These are phyloP conservation scores for Prochilodus magdalenae DNA, from an alignment of 2,113 vertebrate genomes.

Conservation along the genomic window DNA sequence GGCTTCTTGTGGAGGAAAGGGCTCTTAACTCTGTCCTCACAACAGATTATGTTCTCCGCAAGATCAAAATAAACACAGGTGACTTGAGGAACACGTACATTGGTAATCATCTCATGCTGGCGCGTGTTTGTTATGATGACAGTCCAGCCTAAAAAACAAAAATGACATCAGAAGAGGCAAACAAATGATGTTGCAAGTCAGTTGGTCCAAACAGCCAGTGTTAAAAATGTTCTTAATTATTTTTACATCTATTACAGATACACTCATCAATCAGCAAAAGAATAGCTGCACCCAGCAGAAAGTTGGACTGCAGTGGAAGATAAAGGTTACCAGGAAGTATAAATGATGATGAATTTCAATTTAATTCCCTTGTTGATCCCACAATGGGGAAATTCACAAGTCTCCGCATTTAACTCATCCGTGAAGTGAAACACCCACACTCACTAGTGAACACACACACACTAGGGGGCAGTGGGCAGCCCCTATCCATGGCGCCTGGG, in stretches of 20 bases:
- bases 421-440: no score
- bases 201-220: not conserved
- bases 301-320: no score
- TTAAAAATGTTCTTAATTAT: not conserved
- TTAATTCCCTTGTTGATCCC: no score
- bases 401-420: no score
- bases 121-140: constrained; percentile 25
- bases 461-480: no score
- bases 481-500: no score
- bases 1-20: not conserved
- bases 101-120: constrained; percentile 21
- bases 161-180: constrained; percentile 3
- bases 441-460: no score
- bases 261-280: no score
- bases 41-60: constrained; percentile 16
- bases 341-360: no score
- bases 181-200: not conserved
- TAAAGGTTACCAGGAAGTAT: no score
- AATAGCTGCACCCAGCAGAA: no score
- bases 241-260: not conserved
- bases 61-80: constrained; percentile 42
- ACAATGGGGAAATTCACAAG: no score
- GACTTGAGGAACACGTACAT: not conserved
- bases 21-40: constrained; percentile 12
- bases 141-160: not conserved